Base-by-base conservation (phyloP, 2,888 invertebrate genomes). In the Dromius quadrimaculatus region DNA sequence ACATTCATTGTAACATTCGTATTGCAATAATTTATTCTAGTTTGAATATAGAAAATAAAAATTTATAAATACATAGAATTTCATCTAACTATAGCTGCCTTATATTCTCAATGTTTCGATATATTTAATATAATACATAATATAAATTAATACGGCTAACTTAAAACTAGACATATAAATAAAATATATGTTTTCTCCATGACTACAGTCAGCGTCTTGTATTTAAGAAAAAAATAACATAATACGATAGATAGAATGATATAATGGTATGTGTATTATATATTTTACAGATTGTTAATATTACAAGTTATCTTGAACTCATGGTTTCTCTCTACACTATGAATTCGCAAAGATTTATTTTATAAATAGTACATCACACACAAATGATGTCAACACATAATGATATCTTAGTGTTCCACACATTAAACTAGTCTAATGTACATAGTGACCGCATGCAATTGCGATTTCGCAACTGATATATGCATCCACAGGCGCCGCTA, bases 21-120 rank as follows among this genome's bases (percentile, higher is more conserved):
- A 68, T 68, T 68, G 68, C 68, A 68, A 68, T 68, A 68, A 68
- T 68, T 68, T 68, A 68, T 68, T 59, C 59, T 68, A 23, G 43
- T 68, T 34, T 68, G 68, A 68, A 68, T 68, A 68, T 68, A 68
- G 68, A 68, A 68, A 68, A 68, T 68, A 68, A 68, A 68, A 68
- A 68, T 68, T 68, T 68, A 59, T 68, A 68, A 68, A 59, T 68
- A 68, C 68, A 68, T 68, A 68, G 59, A 62, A 59, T 13, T 68
- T 57, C 45, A 59, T 68, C 68, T 68, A 68, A 59, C 59, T 20
- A 57, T 68, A 68, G 68, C 68, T 68, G 68, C 68, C 57, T 68
- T 45, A 59, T 19, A 13, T 41, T 41, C 43, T 59, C 59, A 68
- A 32, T 32, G 15, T 68, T 28, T 59, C 43, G 11, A 32, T 19